Base-by-base conservation (phyloP, 2,888 invertebrate species). In the Pyrocoelia pectoralis region DNA sequence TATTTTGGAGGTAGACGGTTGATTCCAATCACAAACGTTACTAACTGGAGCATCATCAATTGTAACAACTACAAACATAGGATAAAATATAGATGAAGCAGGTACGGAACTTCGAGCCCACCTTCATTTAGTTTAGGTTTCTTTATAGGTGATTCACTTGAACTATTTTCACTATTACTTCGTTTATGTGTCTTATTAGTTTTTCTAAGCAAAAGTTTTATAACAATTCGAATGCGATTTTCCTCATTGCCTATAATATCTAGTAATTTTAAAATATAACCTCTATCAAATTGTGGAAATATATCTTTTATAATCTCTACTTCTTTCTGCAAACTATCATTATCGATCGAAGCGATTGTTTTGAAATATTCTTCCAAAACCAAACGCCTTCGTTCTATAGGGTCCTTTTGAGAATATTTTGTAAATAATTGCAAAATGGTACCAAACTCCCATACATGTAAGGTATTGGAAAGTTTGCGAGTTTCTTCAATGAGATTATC, bases 361-460 rank as follows among this genome's bases (percentile, higher is more conserved):
- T 12, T 15, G 10, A 55, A 55, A 48, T 55, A 55, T 1, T 55
- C 46, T 24, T 12, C 13, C 12, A 55, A 33, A 15, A 55, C 55
- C 14, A 48, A 29, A 15, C 28, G 48, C 2, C 15, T 14, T 1
- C 55, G 55, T 18, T 46, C 24, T 6, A 15, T 18, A 2, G 46
- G 14, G 8, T 38, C 29, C 5, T 48, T 41, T 1, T 55, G n/a
- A 0, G 29, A 15, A 48, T 48, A 9, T 19, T 38, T 18, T 12
- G 9, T 53, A 6, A 53, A n/a, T 19, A 18, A 14, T 5, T 18
- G 10, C 2, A 40, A 8, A 2, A 53, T 18, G 13, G 8, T 10
- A 0, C 19, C 17, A 12, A 40, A 53, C 8, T 53, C 40, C 53
- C 53, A 40, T 15, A 40, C n/a, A 19, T 40, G 33, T 53, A 53